phyloP scores from a whole-genome alignment of 2,888 invertebrate species.

The Germaria angustata region DNA sequence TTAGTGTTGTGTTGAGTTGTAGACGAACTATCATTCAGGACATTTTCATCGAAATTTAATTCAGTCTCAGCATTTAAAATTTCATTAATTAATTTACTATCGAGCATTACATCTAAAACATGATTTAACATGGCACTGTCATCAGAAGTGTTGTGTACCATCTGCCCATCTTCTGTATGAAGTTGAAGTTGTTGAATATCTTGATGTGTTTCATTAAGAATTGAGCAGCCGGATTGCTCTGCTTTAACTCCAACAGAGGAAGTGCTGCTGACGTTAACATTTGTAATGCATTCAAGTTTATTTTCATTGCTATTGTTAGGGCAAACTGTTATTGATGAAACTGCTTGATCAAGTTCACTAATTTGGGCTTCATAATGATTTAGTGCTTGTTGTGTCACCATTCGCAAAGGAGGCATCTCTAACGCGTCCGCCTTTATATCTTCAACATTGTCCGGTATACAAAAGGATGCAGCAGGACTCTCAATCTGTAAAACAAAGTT shows the following conservation, averaged over 20 bases:
- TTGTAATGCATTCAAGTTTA: conserved; percentile 36
- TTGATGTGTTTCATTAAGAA: conserved; percentile 32
- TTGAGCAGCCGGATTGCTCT: conserved; percentile 26
- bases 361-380: conserved; percentile 60
- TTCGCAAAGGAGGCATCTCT: conserved; percentile 32
- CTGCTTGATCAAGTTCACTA: conserved; percentile 74
- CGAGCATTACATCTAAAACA: conserved; percentile 76
- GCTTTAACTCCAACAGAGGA: conserved; percentile 38
- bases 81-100: conserved; percentile 78
- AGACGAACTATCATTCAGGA: conserved; percentile 63
- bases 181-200: conserved; percentile 65
- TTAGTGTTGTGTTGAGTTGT: conserved; percentile 46
- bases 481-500: conserved; percentile 40
- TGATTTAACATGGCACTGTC: conserved; percentile 77
- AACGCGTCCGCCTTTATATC: conserved; percentile 25
- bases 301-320: conserved; percentile 35
- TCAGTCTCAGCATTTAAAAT: conserved; percentile 74
- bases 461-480: conserved; percentile 36
- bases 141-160: conserved; percentile 74
- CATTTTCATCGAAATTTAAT: conserved; percentile 76
- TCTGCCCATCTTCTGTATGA: conserved; percentile 68
- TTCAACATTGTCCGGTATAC: conserved; percentile 38
- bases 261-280: conserved; percentile 1
- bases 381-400: conserved; percentile 33
- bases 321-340: conserved; percentile 74